These are phyloP conservation scores for Microctenopoma steveboyesi DNA, from an alignment of 2,797 vertebrate species.

Conservation along the genomic window DNA sequence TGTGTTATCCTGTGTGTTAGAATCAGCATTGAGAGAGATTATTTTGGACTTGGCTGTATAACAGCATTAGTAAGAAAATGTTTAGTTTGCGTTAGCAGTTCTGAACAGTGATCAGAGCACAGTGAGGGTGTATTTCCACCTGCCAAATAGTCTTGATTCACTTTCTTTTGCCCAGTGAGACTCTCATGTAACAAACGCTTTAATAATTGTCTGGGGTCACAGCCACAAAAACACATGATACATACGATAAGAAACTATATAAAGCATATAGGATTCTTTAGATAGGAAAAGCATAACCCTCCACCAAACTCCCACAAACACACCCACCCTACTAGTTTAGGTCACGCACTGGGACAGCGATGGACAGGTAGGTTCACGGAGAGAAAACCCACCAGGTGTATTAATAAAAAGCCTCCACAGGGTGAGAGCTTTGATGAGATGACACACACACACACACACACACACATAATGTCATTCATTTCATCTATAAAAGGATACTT, in stretches of 20 bases:
- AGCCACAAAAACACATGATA: no score
- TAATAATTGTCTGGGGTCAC: no score
- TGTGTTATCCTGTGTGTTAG: no score
- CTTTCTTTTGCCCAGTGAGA: no score
- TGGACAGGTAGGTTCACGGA: conserved; percentile 39
- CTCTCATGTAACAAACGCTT: no score
- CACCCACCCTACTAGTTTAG: neutral
- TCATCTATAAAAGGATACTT: conserved; percentile 59
- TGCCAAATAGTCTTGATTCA: no score
- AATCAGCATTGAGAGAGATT: no score
- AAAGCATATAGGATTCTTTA: no score
- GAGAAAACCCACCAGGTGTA: conserved; percentile 60
- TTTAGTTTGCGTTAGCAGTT: no score
- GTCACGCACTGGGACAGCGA: neutral
- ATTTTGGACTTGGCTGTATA: no score
- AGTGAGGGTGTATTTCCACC: neutral
- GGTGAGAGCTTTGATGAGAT: conserved; percentile 49
- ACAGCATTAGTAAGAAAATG: no score
- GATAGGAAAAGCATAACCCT: neutral
- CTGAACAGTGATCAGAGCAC: neutral
- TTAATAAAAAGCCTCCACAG: conserved; percentile 63
- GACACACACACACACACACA: conserved; percentile 25
- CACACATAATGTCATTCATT: conserved; percentile 36
- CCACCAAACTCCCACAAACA: neutral
- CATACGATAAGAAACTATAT: no score